These are phyloP conservation scores for Synodontis membranacea DNA, from an alignment of 2,113 vertebrate species.

Conservation along the genomic window DNA sequence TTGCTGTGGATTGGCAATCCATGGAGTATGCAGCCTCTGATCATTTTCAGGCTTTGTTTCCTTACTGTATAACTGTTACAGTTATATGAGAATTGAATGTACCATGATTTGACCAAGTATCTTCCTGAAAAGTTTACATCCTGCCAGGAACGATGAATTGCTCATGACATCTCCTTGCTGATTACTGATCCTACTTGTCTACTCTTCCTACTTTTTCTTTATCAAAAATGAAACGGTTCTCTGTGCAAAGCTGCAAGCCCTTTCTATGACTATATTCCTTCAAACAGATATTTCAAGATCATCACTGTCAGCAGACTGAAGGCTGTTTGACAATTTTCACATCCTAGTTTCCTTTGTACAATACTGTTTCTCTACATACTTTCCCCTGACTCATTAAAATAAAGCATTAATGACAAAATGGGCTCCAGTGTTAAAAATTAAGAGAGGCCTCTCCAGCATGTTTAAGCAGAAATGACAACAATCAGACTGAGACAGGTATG, in stretches of 20 bases:
- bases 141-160: background rate
- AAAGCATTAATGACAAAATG: background rate
- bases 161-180: background rate
- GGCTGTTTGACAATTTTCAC: background rate
- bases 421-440: background rate
- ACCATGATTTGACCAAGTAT: background rate
- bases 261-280: background rate
- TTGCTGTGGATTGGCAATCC: background rate
- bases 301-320: background rate
- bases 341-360: background rate
- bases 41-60: background rate
- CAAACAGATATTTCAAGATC: background rate
- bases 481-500: conserved; percentile 1
- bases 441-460: background rate
- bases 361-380: background rate
- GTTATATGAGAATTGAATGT: background rate
- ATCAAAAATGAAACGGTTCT: background rate
- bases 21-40: background rate
- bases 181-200: background rate
- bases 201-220: background rate
- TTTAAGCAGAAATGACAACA: conserved; percentile 13
- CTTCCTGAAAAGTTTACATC: background rate
- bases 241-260: background rate
- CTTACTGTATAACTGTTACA: background rate
- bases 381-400: background rate